These are phyloP conservation scores for Channallabes apus DNA, from an alignment of 2,797 vertebrate species.

Conservation along the genomic window DNA sequence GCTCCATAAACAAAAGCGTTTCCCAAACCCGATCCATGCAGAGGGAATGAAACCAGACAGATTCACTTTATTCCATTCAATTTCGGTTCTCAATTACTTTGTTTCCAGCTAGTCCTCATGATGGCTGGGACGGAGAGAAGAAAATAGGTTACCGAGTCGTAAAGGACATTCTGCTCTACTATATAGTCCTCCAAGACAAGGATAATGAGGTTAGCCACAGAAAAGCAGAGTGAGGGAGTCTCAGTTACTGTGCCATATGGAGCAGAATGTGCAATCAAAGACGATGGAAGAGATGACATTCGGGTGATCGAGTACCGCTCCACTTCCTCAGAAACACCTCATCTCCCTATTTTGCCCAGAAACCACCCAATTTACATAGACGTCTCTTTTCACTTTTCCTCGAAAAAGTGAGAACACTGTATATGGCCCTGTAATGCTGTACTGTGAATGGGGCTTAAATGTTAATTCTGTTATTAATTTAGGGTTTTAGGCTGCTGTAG, in stretches of 20 bases:
- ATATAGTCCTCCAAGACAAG: conserved; percentile 31
- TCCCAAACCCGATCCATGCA: neutral
- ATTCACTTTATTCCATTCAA: neutral
- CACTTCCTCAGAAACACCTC: conserved; percentile 28
- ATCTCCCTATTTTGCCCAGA: neutral
- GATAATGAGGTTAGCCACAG: conserved; percentile 41
- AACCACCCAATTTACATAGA: neutral
- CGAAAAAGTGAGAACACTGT: neutral
- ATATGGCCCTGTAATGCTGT: neutral
- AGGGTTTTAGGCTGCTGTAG: neutral
- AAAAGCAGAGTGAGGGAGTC: conserved; percentile 31
- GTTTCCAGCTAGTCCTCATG: neutral
- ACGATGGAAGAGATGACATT: conserved; percentile 26
- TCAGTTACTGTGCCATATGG: conserved; percentile 23
- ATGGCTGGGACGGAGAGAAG: neutral
- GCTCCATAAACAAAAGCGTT: neutral
- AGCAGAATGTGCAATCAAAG: conserved; percentile 46
- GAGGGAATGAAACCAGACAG: neutral
- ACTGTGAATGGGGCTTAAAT: too few relatives aligned
- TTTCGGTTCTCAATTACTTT: conserved; percentile 15
- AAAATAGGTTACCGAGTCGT: conserved; percentile 24
- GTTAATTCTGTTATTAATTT: neutral
- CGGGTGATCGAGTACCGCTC: conserved; percentile 38
- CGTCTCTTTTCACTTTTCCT: neutral
- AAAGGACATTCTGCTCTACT: conserved; percentile 23